A percentile compares a stretch with the other conserved stretches of the same genome.
Conservation (phyloP, 2,113 vertebrate species). For the Grammomys dolichurus region DNA sequence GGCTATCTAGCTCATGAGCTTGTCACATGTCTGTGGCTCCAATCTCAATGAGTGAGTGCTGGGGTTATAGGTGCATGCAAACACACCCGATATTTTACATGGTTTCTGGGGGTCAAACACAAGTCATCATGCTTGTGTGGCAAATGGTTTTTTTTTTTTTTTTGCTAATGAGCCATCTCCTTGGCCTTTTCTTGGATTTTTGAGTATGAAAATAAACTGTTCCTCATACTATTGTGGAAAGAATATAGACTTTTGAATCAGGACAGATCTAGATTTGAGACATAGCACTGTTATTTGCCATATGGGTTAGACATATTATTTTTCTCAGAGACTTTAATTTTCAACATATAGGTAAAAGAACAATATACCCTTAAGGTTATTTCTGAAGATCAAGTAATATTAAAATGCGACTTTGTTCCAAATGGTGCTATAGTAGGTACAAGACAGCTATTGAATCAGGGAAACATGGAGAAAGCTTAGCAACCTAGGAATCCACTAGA, state of each 20-base stretch:
- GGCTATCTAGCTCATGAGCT: not conserved
- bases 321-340: not conserved
- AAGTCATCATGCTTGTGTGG: no score
- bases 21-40: not conserved
- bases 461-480: not conserved
- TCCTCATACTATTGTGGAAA: constrained; percentile 20
- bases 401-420: constrained; percentile 44
- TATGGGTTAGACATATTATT: not conserved
- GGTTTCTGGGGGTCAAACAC: not conserved
- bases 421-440: not conserved
- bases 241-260: constrained; percentile 28
- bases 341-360: constrained; percentile 49
- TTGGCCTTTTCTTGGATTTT: not conserved
- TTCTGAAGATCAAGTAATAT: constrained; percentile 41
- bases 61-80: not conserved
- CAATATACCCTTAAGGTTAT: constrained; percentile 44
- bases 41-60: not conserved
- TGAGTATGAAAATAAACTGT: constrained; percentile 4
- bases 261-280: constrained; percentile 44
- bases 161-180: not conserved
- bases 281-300: not conserved
- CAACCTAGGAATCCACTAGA: not conserved
- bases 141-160: not conserved
- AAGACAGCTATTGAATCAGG: not conserved
- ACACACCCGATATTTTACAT: not conserved